Conservation (phyloP, 1,140 invertebrate genomes). For the Leptopilina clavipes region DNA sequence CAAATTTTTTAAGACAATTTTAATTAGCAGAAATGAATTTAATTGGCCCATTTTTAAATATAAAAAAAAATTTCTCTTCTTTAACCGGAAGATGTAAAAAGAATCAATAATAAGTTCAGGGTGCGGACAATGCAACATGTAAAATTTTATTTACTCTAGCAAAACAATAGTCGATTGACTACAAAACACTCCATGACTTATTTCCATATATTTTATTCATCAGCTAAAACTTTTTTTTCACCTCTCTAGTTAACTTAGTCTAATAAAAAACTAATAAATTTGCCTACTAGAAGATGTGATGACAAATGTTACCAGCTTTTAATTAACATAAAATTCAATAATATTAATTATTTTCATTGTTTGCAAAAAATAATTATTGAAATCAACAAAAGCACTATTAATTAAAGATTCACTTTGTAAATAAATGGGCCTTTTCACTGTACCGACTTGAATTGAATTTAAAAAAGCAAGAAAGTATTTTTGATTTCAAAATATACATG, state of each 20-base stretch:
- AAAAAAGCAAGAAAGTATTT: neutral
- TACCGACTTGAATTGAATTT: neutral
- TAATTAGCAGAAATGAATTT: neutral
- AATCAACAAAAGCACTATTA: neutral
- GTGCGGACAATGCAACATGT: neutral
- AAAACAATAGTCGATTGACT: conserved; percentile 9
- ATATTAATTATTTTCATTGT: neutral
- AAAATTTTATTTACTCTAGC: conserved; percentile 22
- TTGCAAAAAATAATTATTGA: neutral
- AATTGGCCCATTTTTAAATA: neutral
- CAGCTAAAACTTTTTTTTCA: neutral
- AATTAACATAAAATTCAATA: neutral
- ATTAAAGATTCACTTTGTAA: neutral
- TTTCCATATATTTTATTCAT: neutral
- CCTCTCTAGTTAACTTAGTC: neutral
- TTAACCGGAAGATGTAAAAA: conserved; percentile 2
- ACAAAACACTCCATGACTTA: conserved; percentile 1
- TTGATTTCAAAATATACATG: neutral
- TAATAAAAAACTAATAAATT: neutral
- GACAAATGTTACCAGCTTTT: no score
- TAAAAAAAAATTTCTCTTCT: neutral
- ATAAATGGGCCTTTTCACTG: neutral
- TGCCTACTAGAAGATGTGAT: no score
- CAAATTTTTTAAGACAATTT: neutral
- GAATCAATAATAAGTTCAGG: neutral